Evolutionary conservation across 2,113 vertebrate species (phyloP).

Genomic region (Sebastes schlegelii): DNA sequence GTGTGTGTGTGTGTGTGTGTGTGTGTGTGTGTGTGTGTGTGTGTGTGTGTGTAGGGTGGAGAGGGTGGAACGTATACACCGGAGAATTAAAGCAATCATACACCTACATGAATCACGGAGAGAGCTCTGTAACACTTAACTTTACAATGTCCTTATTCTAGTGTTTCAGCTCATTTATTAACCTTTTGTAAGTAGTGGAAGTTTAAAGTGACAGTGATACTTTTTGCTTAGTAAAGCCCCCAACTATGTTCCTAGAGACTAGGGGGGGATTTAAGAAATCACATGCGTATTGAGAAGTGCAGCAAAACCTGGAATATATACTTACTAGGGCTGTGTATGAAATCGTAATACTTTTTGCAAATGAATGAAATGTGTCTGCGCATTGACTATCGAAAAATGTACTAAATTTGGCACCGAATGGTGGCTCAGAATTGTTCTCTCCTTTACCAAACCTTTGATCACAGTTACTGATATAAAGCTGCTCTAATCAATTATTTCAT

Average conservation of each 20-base stretch:
- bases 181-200: constrained; percentile 28
- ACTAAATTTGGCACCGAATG: too few species aligned
- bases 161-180: constrained; percentile 43
- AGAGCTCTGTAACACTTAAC: constrained; percentile 37
- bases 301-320: not conserved
- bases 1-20: constrained; percentile 34
- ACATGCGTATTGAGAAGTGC: not conserved
- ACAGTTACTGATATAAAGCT: not conserved
- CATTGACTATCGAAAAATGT: not conserved
- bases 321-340: not conserved
- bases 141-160: constrained; percentile 38
- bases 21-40: constrained; percentile 39
- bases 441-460: not conserved
- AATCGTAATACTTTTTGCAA: not conserved
- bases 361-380: not conserved
- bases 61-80: constrained; percentile 35
- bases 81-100: constrained; percentile 63
- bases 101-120: constrained; percentile 42
- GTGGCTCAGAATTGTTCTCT: not conserved
- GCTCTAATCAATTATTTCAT: not conserved
- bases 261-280: not conserved
- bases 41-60: constrained; percentile 31
- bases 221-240: not conserved
- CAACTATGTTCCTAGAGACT: not conserved
- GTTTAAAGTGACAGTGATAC: not conserved